A percentile compares a stretch with the other conserved stretches of the same genome.
Conservation (phyloP, 2,888 invertebrate genomes). For the Tachystola acroxantha region DNA sequence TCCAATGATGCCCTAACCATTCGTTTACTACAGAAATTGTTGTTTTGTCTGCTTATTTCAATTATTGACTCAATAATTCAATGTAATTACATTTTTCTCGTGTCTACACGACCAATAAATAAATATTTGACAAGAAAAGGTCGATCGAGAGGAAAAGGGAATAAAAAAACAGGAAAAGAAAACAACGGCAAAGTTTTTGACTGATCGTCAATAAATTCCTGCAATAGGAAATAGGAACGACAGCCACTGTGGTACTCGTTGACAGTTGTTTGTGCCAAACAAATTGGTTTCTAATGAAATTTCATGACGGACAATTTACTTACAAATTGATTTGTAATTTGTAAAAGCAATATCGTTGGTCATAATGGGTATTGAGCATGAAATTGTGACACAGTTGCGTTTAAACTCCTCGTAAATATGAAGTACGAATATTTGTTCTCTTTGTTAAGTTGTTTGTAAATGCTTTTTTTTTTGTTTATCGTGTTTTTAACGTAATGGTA, state of each 20-base stretch:
- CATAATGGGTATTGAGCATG: conserved; percentile 24
- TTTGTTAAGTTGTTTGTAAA: neutral
- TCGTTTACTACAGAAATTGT: too few relatives aligned
- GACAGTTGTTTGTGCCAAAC: conserved; percentile 10
- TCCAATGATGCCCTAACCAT: too few relatives aligned
- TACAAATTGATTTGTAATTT: conserved; percentile 33
- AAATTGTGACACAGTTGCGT: conserved; percentile 28
- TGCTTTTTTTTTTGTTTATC: too few relatives aligned
- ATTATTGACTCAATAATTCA: neutral
- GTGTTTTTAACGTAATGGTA: too few relatives aligned
- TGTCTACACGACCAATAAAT: conserved; percentile 30
- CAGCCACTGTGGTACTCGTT: conserved; percentile 6
- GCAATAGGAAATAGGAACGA: conserved; percentile 24
- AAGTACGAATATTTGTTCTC: conserved; percentile 8
- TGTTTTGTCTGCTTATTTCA: neutral
- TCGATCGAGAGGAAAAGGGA: conserved; percentile 30
- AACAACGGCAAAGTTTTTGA: conserved; percentile 41
- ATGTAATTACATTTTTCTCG: conserved; percentile 1
- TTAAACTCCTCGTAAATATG: conserved; percentile 26
- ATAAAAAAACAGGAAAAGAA: conserved; percentile 36
- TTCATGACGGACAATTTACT: conserved; percentile 17
- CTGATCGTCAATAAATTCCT: conserved; percentile 37
- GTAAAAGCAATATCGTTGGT: conserved; percentile 27
- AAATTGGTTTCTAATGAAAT: conserved; percentile 8
- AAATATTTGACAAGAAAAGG: conserved; percentile 31